A percentile compares a stretch with the other conserved stretches of the same genome.
These are phyloP conservation scores for Agriotes lineatus DNA, from an alignment of 2,888 invertebrate genomes.

Conservation along the genomic window DNA sequence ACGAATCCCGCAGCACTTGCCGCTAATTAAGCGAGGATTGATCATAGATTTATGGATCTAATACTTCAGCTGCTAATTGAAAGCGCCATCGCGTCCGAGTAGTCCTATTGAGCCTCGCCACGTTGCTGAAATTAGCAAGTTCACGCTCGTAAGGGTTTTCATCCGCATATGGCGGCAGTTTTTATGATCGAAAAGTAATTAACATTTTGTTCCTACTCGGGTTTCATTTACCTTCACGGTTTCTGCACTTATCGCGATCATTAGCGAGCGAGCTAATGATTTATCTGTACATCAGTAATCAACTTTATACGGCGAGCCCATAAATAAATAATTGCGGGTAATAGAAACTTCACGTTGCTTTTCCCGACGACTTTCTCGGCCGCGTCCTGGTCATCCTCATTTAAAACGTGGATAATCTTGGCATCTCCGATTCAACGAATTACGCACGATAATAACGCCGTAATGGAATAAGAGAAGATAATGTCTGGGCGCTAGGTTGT, in stretches of 20 bases:
- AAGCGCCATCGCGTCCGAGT: background rate
- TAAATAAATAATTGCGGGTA: background rate
- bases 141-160: background rate
- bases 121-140: background rate
- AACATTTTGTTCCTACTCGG: background rate
- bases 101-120: background rate
- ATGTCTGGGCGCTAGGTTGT: background rate
- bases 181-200: constrained; percentile 5
- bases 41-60: constrained; percentile 16
- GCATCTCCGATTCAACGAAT: background rate
- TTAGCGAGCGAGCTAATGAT: constrained; percentile 10
- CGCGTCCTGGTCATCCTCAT: background rate
- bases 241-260: constrained; percentile 8
- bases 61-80: constrained; percentile 4
- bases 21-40: constrained; percentile 13
- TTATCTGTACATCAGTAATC: constrained; percentile 18
- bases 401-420: background rate
- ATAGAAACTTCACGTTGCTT: background rate
- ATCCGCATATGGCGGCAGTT: background rate
- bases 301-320: background rate
- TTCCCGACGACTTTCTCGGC: background rate
- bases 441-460: background rate
- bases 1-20: constrained; percentile 7
- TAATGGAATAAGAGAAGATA: constrained; percentile 3
- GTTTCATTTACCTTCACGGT: constrained; percentile 9